Conservation (phyloP, 2,113 vertebrate species). For the Empidonax alnorum region DNA sequence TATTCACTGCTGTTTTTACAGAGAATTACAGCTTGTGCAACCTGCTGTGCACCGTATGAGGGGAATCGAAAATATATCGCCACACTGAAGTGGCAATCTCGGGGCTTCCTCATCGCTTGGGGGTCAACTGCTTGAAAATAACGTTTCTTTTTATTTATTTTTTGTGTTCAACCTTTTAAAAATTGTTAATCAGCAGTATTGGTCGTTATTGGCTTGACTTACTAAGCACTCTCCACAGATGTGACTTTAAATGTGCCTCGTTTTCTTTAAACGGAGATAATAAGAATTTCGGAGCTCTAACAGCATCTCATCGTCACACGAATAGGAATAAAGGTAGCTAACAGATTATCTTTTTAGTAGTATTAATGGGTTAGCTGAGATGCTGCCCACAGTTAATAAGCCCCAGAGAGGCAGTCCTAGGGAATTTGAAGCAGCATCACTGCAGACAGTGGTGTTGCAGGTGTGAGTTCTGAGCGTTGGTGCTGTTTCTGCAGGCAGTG, state of each 20-base stretch:
- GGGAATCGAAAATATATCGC: accelerated
- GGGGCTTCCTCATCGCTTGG: background rate
- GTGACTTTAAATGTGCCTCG: accelerated
- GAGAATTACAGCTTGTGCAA: accelerated
- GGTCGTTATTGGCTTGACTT: no score
- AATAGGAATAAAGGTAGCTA: no score
- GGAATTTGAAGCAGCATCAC: background rate
- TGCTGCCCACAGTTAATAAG: background rate
- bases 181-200: accelerated
- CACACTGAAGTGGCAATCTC: accelerated
- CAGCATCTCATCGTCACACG: background rate
- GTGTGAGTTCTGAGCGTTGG: background rate
- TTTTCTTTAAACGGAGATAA: background rate
- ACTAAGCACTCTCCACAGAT: accelerated
- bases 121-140: background rate
- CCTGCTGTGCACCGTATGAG: accelerated
- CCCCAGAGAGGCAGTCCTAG: background rate
- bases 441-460: background rate
- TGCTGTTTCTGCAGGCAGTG: accelerated
- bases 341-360: no score
- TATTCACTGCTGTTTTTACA: background rate
- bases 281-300: background rate
- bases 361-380: background rate
- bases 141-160: background rate
- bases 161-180: no score